Conservation (phyloP, 92 coral and sea anemone genomes). For the Virgularia gustaviana region DNA sequence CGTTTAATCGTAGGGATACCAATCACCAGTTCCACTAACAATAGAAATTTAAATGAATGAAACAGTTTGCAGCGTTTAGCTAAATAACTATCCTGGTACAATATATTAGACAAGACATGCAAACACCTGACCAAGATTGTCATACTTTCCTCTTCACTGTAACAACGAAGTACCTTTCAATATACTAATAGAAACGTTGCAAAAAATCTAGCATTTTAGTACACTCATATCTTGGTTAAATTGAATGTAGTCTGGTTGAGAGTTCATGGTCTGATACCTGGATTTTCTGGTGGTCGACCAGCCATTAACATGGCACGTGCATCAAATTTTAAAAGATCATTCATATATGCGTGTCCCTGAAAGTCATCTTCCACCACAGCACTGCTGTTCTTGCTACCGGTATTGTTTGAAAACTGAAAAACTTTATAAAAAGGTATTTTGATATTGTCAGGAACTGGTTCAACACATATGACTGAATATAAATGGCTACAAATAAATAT, state of each 20-base stretch:
- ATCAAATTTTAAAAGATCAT: constrained; percentile 5
- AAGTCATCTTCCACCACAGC: not conserved
- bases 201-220: no score
- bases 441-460: not conserved
- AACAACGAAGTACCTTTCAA: no score
- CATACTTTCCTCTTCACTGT: no score
- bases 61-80: not conserved
- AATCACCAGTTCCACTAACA: constrained; percentile 60
- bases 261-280: no score
- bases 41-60: not conserved
- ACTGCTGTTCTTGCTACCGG: not conserved
- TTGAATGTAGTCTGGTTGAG: no score
- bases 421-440: not conserved
- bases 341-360: constrained; percentile 10
- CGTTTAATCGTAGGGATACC: constrained; percentile 66
- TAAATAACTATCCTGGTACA: no score
- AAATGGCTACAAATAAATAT: no score
- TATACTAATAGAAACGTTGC: no score
- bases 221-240: no score
- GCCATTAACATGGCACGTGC: constrained; percentile 2
- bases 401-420: not conserved
- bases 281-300: constrained; percentile 14
- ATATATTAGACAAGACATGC: no score
- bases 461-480: no score
- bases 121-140: no score